These are phyloP conservation scores for Moxostoma hubbsi DNA, from an alignment of 2,797 vertebrate species.

Conservation along the genomic window DNA sequence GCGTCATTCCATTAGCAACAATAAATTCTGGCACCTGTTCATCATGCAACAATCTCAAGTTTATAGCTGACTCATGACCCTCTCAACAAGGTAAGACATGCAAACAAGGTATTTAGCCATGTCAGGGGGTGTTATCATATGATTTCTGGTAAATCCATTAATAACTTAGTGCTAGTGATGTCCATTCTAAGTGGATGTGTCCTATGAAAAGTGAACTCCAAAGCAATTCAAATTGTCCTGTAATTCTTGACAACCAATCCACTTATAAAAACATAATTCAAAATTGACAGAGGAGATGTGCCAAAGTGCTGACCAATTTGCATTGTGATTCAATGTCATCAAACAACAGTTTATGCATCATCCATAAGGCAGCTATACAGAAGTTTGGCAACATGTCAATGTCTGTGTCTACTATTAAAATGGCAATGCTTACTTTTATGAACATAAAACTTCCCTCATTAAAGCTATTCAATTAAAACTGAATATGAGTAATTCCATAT, in stretches of 20 bases:
- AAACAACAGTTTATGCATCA: slow-evolving; percentile 63
- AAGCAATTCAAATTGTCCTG: slow-evolving; percentile 74
- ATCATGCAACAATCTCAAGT: slow-evolving; percentile 65
- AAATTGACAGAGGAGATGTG: slow-evolving; percentile 73
- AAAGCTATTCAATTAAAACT: too few relatives aligned
- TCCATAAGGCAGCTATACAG: slow-evolving; percentile 58
- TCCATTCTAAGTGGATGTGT: slow-evolving; percentile 67
- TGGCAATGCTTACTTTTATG: too few relatives aligned
- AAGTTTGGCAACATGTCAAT: slow-evolving; percentile 24
- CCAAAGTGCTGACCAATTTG: slow-evolving; percentile 62
- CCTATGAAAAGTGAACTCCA: slow-evolving; percentile 55
- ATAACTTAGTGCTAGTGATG: slow-evolving; percentile 71
- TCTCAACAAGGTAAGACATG: slow-evolving; percentile 65
- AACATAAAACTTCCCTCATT: too few relatives aligned
- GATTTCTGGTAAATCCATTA: slow-evolving; percentile 77
- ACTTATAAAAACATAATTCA: slow-evolving; percentile 60
- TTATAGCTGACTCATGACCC: slow-evolving; percentile 65
- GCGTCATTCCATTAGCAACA: slow-evolving; percentile 65
- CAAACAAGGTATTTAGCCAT: slow-evolving; percentile 78
- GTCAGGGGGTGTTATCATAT: slow-evolving; percentile 72
- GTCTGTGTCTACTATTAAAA: too few relatives aligned
- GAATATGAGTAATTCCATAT: too few relatives aligned
- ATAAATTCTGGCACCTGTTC: slow-evolving; percentile 71
- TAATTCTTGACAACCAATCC: slow-evolving; percentile 71
- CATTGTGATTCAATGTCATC: slow-evolving; percentile 61